phyloP scores from a whole-genome alignment of 2,888 invertebrate species.

The Parochlus steinenii region DNA sequence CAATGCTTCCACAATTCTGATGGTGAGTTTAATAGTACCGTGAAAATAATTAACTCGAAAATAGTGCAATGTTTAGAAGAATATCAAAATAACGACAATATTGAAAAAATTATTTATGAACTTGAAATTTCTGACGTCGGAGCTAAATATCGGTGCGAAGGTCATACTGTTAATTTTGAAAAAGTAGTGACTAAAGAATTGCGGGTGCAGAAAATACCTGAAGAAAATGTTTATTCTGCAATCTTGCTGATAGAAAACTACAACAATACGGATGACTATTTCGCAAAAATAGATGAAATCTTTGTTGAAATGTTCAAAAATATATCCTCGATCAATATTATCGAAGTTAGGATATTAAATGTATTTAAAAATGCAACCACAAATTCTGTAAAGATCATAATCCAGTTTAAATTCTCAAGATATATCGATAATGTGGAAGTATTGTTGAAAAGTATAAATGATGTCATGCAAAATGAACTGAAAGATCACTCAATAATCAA shows the following conservation, averaged over 20 bases:
- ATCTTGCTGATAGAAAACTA: no score
- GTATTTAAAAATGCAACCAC: no score
- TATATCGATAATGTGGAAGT: no score
- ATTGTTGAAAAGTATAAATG: no score
- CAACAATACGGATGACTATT: conserved; percentile 10
- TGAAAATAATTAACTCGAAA: conserved; percentile 24
- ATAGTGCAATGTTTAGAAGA: conserved; percentile 14
- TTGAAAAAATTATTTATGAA: conserved; percentile 29
- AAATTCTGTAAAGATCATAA: no score
- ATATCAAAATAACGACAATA: conserved; percentile 12
- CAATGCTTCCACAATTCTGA: conserved; percentile 43
- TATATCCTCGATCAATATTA: no score
- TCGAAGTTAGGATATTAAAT: no score
- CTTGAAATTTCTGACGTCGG: conserved; percentile 34
- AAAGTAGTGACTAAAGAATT: conserved; percentile 36
- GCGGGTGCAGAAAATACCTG: conserved; percentile 29
- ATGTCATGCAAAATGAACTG: background rate
- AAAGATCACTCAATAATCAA: conserved; percentile 8
- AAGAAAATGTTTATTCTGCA: conserved; percentile 23
- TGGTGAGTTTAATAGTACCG: conserved; percentile 32
- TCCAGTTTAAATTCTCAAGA: no score
- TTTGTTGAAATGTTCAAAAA: no score
- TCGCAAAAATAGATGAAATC: no score
- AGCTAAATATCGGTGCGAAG: conserved; percentile 48
- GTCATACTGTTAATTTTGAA: conserved; percentile 34